Evolutionary conservation across 2,888 invertebrate genomes (phyloP).

Genomic region (Heteromurus nitidus): DNA sequence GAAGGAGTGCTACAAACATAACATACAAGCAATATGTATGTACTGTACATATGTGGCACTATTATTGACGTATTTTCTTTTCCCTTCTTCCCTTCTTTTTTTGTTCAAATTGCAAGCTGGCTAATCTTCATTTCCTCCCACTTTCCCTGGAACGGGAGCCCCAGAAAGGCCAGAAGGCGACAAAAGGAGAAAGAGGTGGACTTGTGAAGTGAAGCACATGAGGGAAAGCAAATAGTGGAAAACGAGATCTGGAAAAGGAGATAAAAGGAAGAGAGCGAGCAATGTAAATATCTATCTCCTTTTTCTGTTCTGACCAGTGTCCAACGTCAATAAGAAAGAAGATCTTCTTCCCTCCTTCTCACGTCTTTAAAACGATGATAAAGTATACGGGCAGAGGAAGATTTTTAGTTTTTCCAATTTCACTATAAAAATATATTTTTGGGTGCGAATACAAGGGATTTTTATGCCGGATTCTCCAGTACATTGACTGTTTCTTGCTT

Average conservation of each 20-base stretch:
- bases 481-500: too few species aligned
- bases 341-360: neutral
- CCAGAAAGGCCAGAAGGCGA: neutral
- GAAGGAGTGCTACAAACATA: too few species aligned
- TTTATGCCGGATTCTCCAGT: too few species aligned
- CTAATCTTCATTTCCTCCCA: slow-evolving; percentile 30
- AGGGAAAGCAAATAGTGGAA: too few species aligned
- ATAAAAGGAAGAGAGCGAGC: neutral
- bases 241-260: too few species aligned
- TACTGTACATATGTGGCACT: neutral
- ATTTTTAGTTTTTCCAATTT: too few species aligned
- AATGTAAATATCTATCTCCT: neutral
- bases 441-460: too few species aligned
- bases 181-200: neutral
- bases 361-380: neutral
- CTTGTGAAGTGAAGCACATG: too few species aligned
- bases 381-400: too few species aligned
- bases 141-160: neutral
- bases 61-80: slow-evolving; percentile 34
- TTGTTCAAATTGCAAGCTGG: slow-evolving; percentile 39
- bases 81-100: neutral
- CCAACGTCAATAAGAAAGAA: too few species aligned
- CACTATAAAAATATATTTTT: too few species aligned
- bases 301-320: neutral
- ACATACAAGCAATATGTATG: too few species aligned